phyloP scores from a whole-genome alignment of 2,888 invertebrate genomes.

The Chalcosyrphus nemorum region DNA sequence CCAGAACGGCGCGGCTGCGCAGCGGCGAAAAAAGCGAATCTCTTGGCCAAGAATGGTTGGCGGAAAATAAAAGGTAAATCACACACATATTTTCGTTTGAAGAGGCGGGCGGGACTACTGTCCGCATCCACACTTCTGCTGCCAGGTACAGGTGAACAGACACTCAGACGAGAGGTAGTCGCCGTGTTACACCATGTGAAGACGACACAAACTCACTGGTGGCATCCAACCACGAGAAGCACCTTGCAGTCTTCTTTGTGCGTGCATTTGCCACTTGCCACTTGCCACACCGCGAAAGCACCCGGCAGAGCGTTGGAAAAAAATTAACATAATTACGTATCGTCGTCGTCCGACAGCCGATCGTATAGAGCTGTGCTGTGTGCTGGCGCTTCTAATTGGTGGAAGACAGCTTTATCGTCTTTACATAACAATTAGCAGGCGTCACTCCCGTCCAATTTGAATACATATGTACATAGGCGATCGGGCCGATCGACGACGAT shows the following conservation, averaged over 20 bases:
- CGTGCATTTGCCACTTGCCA: constrained; percentile 57
- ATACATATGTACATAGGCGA: constrained; percentile 35
- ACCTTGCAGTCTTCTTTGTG: constrained; percentile 62
- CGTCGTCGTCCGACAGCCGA: constrained; percentile 59
- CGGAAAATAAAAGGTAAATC: constrained; percentile 71
- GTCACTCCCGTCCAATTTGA: constrained; percentile 43
- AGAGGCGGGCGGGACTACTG: constrained; percentile 71
- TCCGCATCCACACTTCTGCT: constrained; percentile 37
- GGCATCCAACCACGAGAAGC: constrained; percentile 41
- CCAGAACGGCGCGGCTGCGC: constrained; percentile 32
- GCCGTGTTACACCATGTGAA: constrained; percentile 52
- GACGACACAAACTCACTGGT: constrained; percentile 62
- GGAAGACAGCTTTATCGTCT: constrained; percentile 27
- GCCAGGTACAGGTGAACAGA: constrained; percentile 27
- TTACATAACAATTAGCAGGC: constrained; percentile 42
- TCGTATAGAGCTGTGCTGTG: constrained; percentile 36
- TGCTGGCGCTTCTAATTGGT: constrained; percentile 65
- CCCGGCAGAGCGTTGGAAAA: constrained; percentile 18
- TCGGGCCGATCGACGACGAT: constrained; percentile 12
- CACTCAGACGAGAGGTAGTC: constrained; percentile 4
- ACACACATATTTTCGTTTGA: constrained; percentile 60
- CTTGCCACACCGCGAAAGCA: constrained; percentile 6
- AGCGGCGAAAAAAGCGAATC: constrained; percentile 58
- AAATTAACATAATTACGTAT: constrained; percentile 71
- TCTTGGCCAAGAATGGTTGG: constrained; percentile 66